These are phyloP conservation scores for Cephus runcator DNA, from an alignment of 2,888 invertebrate genomes.

Conservation along the genomic window DNA sequence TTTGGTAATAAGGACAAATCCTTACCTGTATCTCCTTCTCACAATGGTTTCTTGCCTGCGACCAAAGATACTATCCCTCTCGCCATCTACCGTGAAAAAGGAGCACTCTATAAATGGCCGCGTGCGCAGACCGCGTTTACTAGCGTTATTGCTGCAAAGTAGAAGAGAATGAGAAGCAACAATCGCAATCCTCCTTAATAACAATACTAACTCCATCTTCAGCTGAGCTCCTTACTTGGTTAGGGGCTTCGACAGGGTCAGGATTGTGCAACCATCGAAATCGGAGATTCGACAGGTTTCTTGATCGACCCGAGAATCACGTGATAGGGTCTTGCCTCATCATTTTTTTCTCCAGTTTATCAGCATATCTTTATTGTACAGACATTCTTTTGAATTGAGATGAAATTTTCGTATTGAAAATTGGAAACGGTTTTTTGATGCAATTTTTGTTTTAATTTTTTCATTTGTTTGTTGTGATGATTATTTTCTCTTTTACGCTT, in stretches of 20 bases:
- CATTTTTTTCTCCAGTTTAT: not conserved
- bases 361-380: not conserved
- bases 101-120: not conserved
- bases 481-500: conserved; percentile 13
- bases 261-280: not conserved
- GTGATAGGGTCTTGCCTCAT: not conserved
- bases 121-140: not conserved
- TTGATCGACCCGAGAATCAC: not conserved
- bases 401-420: not conserved
- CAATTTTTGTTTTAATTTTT: not conserved
- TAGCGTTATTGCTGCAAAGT: not conserved
- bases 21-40: not conserved
- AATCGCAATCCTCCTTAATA: not conserved
- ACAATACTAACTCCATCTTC: not conserved
- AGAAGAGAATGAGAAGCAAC: not conserved
- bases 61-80: not conserved
- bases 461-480: conserved; percentile 22
- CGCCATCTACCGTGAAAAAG: not conserved
- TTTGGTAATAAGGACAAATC: not conserved
- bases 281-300: conserved; percentile 2
- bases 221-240: not conserved
- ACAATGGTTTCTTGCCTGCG: not conserved
- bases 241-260: conserved; percentile 1
- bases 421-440: not conserved
- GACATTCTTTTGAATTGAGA: not conserved